A percentile compares a stretch with the other conserved stretches of the same genome.
These are phyloP conservation scores for Anarsia innoxiella DNA, from an alignment of 2,888 invertebrate genomes.

Conservation along the genomic window DNA sequence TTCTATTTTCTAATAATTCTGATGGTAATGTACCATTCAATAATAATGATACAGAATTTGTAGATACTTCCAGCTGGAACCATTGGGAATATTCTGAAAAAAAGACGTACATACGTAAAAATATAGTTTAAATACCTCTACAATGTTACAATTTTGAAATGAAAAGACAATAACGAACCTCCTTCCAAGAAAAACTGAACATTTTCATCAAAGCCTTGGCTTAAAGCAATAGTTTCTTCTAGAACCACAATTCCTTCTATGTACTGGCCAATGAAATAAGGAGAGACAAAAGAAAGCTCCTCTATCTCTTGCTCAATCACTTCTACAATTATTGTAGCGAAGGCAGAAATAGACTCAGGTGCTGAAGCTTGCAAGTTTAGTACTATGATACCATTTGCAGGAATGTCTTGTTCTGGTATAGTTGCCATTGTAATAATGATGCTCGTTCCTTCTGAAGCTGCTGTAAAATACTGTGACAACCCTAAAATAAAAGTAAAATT, in stretches of 20 bases:
- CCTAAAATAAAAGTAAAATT: too few species aligned
- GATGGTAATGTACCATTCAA: slow-evolving; percentile 14
- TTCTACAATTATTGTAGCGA: slow-evolving; percentile 28
- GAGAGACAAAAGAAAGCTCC: background rate
- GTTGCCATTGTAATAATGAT: too few species aligned
- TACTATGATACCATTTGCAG: slow-evolving; percentile 24
- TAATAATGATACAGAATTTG: slow-evolving; percentile 11
- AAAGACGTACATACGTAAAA: too few species aligned
- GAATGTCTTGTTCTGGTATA: slow-evolving; percentile 27
- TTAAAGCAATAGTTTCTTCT: background rate
- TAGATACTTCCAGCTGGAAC: slow-evolving; percentile 10
- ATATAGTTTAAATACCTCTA: too few species aligned
- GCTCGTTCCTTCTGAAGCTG: too few species aligned
- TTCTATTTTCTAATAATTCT: slow-evolving; percentile 17
- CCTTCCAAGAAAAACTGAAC: background rate
- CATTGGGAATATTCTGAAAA: slow-evolving; percentile 17
- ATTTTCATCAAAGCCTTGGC: background rate
- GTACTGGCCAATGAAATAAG: slow-evolving; percentile 1
- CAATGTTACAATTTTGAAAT: too few species aligned
- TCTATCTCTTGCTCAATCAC: slow-evolving; percentile 8
- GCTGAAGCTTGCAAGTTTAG: slow-evolving; percentile 28
- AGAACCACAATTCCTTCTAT: background rate
- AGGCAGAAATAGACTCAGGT: slow-evolving; percentile 21
- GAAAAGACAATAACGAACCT: too few species aligned
- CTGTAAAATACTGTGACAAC: too few species aligned